phyloP scores from a whole-genome alignment of 2,113 vertebrate genomes.

The Muscicapa adusta region DNA sequence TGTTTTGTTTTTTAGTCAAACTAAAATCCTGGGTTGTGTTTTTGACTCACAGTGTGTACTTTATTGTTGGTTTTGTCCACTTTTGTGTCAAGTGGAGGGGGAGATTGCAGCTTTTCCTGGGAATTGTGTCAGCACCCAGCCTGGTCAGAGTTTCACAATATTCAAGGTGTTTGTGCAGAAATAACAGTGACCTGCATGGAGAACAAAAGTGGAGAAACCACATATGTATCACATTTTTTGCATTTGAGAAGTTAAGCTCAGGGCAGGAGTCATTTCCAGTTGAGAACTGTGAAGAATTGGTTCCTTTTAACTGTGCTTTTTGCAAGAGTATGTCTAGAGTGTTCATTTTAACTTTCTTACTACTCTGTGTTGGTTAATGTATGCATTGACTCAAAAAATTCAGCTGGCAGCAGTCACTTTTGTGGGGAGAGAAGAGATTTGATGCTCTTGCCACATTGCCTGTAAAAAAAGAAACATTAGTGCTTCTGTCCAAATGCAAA shows the following conservation, averaged over 20 bases:
- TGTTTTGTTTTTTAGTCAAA: not conserved
- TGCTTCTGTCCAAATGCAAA: not conserved
- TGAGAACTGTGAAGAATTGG: not conserved
- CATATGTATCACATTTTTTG: not conserved
- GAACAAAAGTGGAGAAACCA: not conserved
- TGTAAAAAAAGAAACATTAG: not conserved
- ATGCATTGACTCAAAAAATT: not conserved
- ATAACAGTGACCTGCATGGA: not conserved
- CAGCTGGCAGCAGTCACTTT: not conserved
- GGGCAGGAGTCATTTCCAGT: not conserved
- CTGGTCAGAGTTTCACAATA: not conserved
- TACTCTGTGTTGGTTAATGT: not conserved
- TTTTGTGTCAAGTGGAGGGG: not conserved
- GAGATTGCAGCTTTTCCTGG: not conserved
- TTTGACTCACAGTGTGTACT: rapidly evolving
- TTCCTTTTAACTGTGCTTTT: not conserved
- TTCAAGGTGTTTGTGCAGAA: not conserved
- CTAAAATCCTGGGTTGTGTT: not conserved
- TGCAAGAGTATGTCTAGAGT: not conserved
- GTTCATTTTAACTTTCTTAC: not conserved
- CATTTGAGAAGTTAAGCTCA: not conserved
- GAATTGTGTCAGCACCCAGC: not conserved
- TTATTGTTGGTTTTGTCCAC: not conserved
- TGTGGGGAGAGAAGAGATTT: not conserved
- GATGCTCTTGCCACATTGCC: not conserved